phyloP scores from a whole-genome alignment of 2,888 invertebrate genomes.

The Melipona bicolor region DNA sequence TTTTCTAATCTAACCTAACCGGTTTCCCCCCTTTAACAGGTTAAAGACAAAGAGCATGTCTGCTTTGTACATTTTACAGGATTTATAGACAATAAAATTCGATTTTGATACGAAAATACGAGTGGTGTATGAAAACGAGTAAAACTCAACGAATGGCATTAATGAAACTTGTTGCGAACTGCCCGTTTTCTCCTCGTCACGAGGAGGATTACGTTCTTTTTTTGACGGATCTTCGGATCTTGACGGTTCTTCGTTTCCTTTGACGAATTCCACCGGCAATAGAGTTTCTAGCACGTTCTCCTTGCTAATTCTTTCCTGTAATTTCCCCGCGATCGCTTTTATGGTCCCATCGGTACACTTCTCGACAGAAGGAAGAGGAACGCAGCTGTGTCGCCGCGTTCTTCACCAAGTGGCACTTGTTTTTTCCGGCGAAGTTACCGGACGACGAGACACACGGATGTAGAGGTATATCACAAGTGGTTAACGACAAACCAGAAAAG shows the following conservation, averaged over 20 bases:
- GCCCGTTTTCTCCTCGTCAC: conserved; percentile 20
- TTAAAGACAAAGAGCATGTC: too few relatives aligned
- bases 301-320: conserved; percentile 30
- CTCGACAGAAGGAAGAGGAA: conserved; percentile 59
- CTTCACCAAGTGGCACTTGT: conserved; percentile 33
- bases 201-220: conserved; percentile 1
- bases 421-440: conserved; percentile 51
- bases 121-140: not conserved
- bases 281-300: conserved; percentile 3
- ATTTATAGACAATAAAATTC: not conserved
- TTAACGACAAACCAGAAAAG: conserved; percentile 8
- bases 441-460: conserved; percentile 4
- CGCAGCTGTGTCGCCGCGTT: conserved; percentile 36
- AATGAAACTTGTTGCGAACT: conserved; percentile 6
- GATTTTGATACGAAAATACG: too few relatives aligned
- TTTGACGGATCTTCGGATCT: not conserved
- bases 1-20: too few relatives aligned
- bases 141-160: conserved; percentile 21
- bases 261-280: conserved; percentile 16
- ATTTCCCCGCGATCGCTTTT: conserved; percentile 56
- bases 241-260: not conserved
- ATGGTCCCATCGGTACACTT: conserved; percentile 47
- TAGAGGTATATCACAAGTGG: not conserved
- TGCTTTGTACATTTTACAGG: too few relatives aligned
- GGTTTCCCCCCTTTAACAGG: too few relatives aligned